Evolutionary conservation across 2,113 vertebrate species (phyloP).

Genomic region (Brachionichthys hirsutus): DNA sequence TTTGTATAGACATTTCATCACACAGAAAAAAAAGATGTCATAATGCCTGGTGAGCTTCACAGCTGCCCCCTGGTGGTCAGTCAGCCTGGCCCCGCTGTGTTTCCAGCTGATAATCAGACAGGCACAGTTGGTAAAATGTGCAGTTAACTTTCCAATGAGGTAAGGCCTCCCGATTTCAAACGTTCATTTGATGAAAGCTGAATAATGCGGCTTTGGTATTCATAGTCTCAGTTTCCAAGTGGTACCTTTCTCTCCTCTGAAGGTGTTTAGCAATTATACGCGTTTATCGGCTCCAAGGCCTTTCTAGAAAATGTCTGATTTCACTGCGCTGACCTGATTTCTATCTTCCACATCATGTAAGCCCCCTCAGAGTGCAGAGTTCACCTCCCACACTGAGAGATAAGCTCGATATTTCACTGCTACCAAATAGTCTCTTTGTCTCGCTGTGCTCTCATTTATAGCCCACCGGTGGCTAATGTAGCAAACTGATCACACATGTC

Average conservation of each 20-base stretch:
- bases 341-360: conserved; percentile 19
- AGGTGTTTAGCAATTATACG: not conserved
- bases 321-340: conserved; percentile 49
- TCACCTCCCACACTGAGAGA: conserved; percentile 41
- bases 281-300: not conserved
- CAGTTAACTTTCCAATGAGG: not conserved
- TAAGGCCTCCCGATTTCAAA: not conserved
- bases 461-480: conserved; percentile 56
- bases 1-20: no score
- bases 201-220: not conserved
- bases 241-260: not conserved
- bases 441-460: conserved; percentile 53
- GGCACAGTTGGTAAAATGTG: no score
- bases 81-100: no score
- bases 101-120: no score
- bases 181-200: no score
- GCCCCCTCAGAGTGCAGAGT: conserved; percentile 18
- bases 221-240: not conserved
- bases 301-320: conserved; percentile 43
- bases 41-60: no score
- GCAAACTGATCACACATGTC: conserved; percentile 30
- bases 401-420: conserved; percentile 48
- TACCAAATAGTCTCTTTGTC: conserved; percentile 62
- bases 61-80: no score
- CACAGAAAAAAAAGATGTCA: no score